Evolutionary conservation across 2,888 invertebrate species (phyloP), one percentile per base, ranked within the genome.

Genomic region (Sinodicranocentrus sp.): DNA sequence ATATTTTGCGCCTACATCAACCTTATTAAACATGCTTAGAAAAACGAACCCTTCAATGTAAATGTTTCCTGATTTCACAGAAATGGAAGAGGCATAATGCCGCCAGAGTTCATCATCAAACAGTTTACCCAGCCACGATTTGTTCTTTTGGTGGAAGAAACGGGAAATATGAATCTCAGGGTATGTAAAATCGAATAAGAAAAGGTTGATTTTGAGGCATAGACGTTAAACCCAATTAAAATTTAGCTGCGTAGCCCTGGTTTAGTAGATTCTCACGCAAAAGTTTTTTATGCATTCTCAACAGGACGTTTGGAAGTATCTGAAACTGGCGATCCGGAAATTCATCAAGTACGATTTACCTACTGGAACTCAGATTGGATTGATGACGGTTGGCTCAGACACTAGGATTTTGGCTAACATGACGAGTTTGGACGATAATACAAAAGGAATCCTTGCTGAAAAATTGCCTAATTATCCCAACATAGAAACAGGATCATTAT

Each of bases 241-340:
- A n/a, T n/a, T 13, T 39, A 39, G 39, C 39, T 13, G 6, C 13
- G 39, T 39, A 6, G 39, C 39, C 13, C 13, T 39, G 39, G n/a
- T n/a, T n/a, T n/a, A n/a, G n/a, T n/a, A n/a, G n/a, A n/a, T n/a
- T n/a, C n/a, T n/a, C n/a, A n/a, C n/a, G n/a, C n/a, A n/a, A n/a
- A n/a, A n/a, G n/a, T n/a, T n/a, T n/a, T n/a, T n/a, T n/a, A n/a
- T 54, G 44, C 61, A 44, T 80, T 79, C 19, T 23, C 68, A 59
- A n/a, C 88, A 91, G 87, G 93, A 93, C 89, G 92, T 93, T 0
- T 93, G 93, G 93, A 92, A 91, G 76, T 93, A 92, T 89, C 90
- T 93, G 71, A 90, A 93, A 44, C 90, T 91, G 82, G 93, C 93
- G 0, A 91, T 93, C 77, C 91, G 93, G 48, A 93, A 93, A 89